Evolutionary conservation across 2,113 vertebrate species (phyloP), one percentile per base, ranked within the genome.

Genomic region (Plecturocebus donacophilus): DNA sequence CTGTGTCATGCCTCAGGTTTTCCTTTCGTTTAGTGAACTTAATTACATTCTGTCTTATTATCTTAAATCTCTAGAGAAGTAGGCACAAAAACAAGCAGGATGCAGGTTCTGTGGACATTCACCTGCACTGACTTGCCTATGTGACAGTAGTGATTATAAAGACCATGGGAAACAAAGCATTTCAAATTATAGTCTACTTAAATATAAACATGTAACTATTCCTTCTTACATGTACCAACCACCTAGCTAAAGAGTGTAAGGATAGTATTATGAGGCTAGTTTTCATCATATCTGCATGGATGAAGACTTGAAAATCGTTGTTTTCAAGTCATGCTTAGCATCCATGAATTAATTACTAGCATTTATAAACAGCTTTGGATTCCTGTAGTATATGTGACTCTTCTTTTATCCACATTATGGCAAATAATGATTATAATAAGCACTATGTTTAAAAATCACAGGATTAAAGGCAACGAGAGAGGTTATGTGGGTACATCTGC

Each of bases 381-480:
- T 86, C 85, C 40, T 85, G 30, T 90, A 35, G 27, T 90, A 68
- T 13, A 8, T 7, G 61, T 40, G 42, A 70, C 42, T 86, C 70
- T 86, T 81, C 73, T 90, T 89, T 91, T n/a, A 94, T 35, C 23
- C 32, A 84, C 6, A 58, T 81, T 87, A 70, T 71, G 27, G 56
- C 42, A 84, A 73, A 95, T 45, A 71, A 32, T 94, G 71, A 96
- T 87, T 90, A 95, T 52, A n/a, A 52, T 79, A 95, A 94, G 52
- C 58, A 89, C 8, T 64, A n/a, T 81, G 19, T 25, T 95, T 82
- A 94, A 97, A 95, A 90, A 95, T 42, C 64, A 96, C 42, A 95
- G 13, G 10, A 40, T 79, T 17, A 90, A 91, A 10, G n/a, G 13
- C 32, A 82, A 40, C 38, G 40, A 52, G n/a, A 27, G 8, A 73